A percentile compares a stretch with the other conserved stretches of the same genome.
Conservation (phyloP, 1,140 invertebrate genomes). For the Chelonus insularis region DNA sequence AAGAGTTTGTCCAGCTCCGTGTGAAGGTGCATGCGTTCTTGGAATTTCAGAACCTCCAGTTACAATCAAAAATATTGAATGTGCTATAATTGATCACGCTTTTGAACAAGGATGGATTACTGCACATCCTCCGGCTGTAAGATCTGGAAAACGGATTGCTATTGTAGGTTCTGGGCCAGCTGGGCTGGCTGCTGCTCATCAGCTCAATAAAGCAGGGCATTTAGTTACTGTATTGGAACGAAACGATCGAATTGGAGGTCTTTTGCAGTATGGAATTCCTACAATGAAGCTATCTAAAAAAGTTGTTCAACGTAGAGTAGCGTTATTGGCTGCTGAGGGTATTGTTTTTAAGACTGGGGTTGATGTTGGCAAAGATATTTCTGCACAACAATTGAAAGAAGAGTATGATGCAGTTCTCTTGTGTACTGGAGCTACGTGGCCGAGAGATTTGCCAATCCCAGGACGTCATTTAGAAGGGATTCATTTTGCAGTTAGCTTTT, state of each 20-base stretch:
- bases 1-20: slow-evolving; percentile 96
- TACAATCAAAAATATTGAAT: slow-evolving; percentile 99
- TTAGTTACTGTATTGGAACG: slow-evolving; percentile 93
- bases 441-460: slow-evolving; percentile 84
- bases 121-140: slow-evolving; percentile 69
- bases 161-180: slow-evolving; percentile 96
- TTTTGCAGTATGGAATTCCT: slow-evolving; percentile 97
- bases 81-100: slow-evolving; percentile 97
- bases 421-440: slow-evolving; percentile 94
- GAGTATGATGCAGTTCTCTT: slow-evolving; percentile 88
- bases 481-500: slow-evolving; percentile 96
- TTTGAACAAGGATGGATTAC: slow-evolving; percentile 96
- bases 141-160: slow-evolving; percentile 86
- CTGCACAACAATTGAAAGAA: slow-evolving; percentile 71
- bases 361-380: slow-evolving; percentile 90
- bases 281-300: slow-evolving; percentile 96
- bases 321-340: slow-evolving; percentile 87
- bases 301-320: slow-evolving; percentile 87
- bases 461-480: slow-evolving; percentile 89
- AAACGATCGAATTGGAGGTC: slow-evolving; percentile 92
- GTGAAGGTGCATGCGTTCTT: slow-evolving; percentile 96
- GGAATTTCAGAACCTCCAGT: slow-evolving; percentile 95
- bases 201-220: slow-evolving; percentile 91
- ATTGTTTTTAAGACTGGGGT: slow-evolving; percentile 88
- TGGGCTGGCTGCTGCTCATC: slow-evolving; percentile 94